phyloP scores from a whole-genome alignment of 2,797 vertebrate species.

The Anolis apletophallus region DNA sequence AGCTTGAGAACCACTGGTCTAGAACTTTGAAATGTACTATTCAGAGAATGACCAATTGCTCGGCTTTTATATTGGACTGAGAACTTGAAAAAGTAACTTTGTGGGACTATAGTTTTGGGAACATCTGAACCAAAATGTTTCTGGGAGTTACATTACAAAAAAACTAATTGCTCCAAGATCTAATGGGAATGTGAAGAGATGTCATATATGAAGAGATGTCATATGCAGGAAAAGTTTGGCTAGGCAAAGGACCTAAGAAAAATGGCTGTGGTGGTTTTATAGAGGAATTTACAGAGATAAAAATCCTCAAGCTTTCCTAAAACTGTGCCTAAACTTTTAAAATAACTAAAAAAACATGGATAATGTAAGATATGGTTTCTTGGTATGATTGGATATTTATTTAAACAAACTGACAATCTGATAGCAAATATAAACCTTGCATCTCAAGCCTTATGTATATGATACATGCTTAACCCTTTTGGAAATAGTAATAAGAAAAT shows the following conservation, averaged over 20 bases:
- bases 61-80: background rate
- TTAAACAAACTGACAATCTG: slow-evolving; percentile 54
- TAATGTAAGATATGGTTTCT: slow-evolving; percentile 26
- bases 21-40: no score
- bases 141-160: no score
- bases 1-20: no score
- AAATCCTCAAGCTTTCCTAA: slow-evolving; percentile 46
- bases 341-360: slow-evolving; percentile 56
- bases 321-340: slow-evolving; percentile 49
- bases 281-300: background rate
- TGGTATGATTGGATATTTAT: slow-evolving; percentile 54
- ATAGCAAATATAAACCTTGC: slow-evolving; percentile 55
- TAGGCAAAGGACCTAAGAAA: background rate
- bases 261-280: background rate
- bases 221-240: background rate
- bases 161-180: no score
- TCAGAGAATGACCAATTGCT: background rate
- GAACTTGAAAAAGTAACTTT: no score
- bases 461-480: slow-evolving; percentile 53
- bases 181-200: background rate
- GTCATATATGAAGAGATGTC: background rate
- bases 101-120: no score
- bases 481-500: slow-evolving; percentile 32
- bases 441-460: background rate
- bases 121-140: no score